These are phyloP conservation scores for Gymnobelideus leadbeateri DNA, from an alignment of 2,113 vertebrate species.

Conservation along the genomic window DNA sequence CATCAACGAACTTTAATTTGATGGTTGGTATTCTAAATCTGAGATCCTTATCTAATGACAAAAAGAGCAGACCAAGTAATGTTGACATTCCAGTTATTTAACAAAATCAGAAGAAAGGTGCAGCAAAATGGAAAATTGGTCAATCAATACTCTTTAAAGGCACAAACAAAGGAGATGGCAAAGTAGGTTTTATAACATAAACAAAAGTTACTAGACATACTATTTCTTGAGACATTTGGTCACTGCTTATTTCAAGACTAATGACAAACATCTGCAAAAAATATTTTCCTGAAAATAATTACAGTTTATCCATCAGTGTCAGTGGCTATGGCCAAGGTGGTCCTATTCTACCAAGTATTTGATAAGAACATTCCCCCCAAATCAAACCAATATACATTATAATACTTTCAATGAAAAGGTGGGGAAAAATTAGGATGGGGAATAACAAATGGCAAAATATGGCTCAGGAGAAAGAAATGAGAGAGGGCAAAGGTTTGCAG, in stretches of 20 bases:
- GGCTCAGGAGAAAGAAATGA: not conserved
- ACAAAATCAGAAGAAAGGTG: not conserved
- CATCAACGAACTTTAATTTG: not conserved
- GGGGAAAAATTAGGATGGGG: not conserved
- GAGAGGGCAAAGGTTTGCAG: not conserved
- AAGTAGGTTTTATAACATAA: not conserved
- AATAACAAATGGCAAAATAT: not conserved
- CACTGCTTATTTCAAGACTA: not conserved
- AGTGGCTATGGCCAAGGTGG: not conserved
- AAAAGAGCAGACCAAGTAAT: not conserved
- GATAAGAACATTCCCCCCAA: not conserved
- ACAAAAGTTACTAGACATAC: not conserved
- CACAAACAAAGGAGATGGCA: not conserved
- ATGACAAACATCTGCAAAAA: not conserved
- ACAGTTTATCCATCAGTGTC: not conserved
- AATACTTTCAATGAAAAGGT: not conserved
- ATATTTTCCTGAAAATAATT: not conserved
- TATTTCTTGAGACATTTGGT: not conserved
- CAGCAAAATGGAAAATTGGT: not conserved
- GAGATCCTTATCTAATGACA: not conserved
- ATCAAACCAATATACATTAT: not conserved
- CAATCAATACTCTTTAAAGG: not conserved
- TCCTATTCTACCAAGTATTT: not conserved
- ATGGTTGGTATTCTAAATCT: not conserved
- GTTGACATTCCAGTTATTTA: not conserved